Conservation (phyloP, 2,113 vertebrate genomes). For the Stigmatopora nigra region DNA sequence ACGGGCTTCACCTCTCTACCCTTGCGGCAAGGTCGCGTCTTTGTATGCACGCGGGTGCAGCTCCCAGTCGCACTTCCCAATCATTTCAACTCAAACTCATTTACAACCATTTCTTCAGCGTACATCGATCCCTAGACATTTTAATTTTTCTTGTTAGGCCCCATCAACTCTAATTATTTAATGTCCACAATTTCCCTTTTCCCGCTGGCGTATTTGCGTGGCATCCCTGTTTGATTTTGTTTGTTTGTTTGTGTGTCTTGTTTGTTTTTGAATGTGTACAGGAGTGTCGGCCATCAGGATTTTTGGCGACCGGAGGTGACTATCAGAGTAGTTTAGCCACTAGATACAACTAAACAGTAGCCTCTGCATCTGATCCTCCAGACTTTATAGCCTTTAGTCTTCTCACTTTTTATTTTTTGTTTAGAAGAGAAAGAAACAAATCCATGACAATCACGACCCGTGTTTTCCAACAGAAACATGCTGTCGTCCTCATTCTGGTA, state of each 20-base stretch:
- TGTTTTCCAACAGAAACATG: slow-evolving; percentile 43
- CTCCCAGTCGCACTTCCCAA: background rate
- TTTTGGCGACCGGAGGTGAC: slow-evolving; percentile 77
- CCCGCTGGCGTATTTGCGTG: slow-evolving; percentile 52
- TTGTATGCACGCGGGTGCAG: background rate
- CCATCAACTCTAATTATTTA: slow-evolving; percentile 34
- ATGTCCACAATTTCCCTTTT: slow-evolving; percentile 49
- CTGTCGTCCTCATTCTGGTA: slow-evolving; percentile 50
- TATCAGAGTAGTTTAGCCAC: slow-evolving; percentile 77
- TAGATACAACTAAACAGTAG: slow-evolving; percentile 75
- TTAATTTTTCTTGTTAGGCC: background rate
- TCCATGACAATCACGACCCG: slow-evolving; percentile 43
- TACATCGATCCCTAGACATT: background rate
- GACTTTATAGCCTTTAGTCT: slow-evolving; percentile 69
- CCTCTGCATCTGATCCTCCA: slow-evolving; percentile 71
- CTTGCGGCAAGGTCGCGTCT: slow-evolving; percentile 10
- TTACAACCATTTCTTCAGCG: background rate
- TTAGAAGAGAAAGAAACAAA: slow-evolving; percentile 47
- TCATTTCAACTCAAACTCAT: background rate
- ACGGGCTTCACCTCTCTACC: slow-evolving; percentile 39
- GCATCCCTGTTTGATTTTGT: slow-evolving; percentile 68
- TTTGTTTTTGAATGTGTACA: slow-evolving; percentile 74
- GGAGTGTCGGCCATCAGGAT: slow-evolving; percentile 74
- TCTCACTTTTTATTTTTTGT: slow-evolving; percentile 64
- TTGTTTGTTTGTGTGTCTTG: slow-evolving; percentile 67